Percentiles rank a stretch among this genome's conserved stretches.
phyloP scores from a whole-genome alignment of 2,797 vertebrate species.

The Cyclopterus lumpus region DNA sequence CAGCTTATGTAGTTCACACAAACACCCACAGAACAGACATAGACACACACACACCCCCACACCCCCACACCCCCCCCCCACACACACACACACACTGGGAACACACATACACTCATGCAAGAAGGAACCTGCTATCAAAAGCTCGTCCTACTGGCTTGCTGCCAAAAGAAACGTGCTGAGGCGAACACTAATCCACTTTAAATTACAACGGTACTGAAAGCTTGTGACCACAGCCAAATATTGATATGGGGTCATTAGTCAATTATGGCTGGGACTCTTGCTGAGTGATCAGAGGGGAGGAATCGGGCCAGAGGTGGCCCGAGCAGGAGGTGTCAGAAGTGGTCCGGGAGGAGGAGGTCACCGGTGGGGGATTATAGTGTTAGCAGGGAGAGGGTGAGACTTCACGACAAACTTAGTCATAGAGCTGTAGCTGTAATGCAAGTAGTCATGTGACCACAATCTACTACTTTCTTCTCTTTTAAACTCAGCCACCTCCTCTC shows the following conservation, averaged over 20 bases:
- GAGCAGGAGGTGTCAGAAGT: slow-evolving; percentile 58
- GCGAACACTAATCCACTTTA: slow-evolving; percentile 85
- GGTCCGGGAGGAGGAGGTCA: slow-evolving; percentile 63
- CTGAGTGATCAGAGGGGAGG: slow-evolving; percentile 68
- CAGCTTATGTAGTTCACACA: slow-evolving; percentile 70
- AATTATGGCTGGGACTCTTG: slow-evolving; percentile 70
- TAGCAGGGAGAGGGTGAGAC: slow-evolving; percentile 55
- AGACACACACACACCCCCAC: slow-evolving; percentile 29
- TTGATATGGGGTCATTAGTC: slow-evolving; percentile 84
- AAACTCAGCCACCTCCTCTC: slow-evolving; percentile 1
- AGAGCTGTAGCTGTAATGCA: slow-evolving; percentile 30
- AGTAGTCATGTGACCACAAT: slow-evolving; percentile 35
- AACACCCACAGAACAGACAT: slow-evolving; percentile 52
- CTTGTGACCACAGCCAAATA: slow-evolving; percentile 82
- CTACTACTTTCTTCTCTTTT: background rate
- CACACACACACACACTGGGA: slow-evolving; percentile 39
- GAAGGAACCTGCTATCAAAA: slow-evolving; percentile 85
- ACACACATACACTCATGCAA: slow-evolving; percentile 74
- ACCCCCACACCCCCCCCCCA: slow-evolving; percentile 35
- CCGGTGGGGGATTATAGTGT: slow-evolving; percentile 54
- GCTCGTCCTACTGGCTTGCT: slow-evolving; percentile 78
- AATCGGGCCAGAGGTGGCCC: slow-evolving; percentile 59
- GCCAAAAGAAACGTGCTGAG: slow-evolving; percentile 85
- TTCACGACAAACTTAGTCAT: slow-evolving; percentile 42
- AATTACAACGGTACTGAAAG: slow-evolving; percentile 83